Evolutionary conservation across 2,113 vertebrate species (phyloP), one percentile per base, ranked within the genome.

Genomic region (Zosterops japonicus): DNA sequence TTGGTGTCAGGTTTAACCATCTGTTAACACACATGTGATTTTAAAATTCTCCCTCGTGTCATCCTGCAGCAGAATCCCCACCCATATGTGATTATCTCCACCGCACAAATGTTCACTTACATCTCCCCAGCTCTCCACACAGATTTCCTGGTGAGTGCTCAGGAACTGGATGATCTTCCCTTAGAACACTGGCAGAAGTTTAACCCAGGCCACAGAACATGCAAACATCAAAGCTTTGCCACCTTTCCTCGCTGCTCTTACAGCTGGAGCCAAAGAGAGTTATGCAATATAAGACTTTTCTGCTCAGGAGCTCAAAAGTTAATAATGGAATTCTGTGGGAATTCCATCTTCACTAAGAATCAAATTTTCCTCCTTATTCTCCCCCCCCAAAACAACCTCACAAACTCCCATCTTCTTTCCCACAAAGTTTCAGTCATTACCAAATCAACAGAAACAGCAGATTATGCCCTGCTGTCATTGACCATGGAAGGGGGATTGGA

Each of bases 1-100:
- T 94, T 95, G 89, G 52, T 94, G 68, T 65, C 93, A 87, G 89
- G 72, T 96, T 74, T 56, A 74, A 50, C 96, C 96, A 96, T 96
- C 96, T 95, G 91, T 53, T 94, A 78, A 36, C 72, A 70, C 85
- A 93, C 76, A 56, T 6, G 67, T 33, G 47, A 83, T 70, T 91
- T 65, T 77, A 81, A 29, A 77, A 25, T 42, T 89, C 77, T 83
- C 67, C 83, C 91, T 92, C 86, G 0, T 88, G 71, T 18, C 89
- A 47, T 8, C 64, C 84, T 41, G 31, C 83, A 84, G 67, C 75
- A 79, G 20, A 76, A 42, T 61, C 83, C 65, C 87, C 83, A 69
- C 60, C 72, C 36, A 17, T 17, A 12, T 9, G 4, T 3, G 76
- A 89, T 31, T 90, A 21, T 56, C 91, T 49, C 27, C 65, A n/a